phyloP scores from a whole-genome alignment of 2,888 invertebrate species.

The Danaus chrysippus region DNA sequence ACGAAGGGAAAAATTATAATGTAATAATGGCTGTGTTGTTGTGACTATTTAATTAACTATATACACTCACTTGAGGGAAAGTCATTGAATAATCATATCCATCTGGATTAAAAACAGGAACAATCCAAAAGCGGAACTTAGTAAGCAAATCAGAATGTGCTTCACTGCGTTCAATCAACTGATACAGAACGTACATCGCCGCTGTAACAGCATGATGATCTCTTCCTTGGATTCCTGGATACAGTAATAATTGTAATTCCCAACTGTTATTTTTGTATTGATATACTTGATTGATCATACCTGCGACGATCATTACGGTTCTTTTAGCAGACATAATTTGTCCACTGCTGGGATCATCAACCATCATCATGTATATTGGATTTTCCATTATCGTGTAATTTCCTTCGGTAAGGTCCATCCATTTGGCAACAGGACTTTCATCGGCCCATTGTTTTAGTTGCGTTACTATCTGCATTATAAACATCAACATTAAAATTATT shows the following conservation, averaged over 20 bases:
- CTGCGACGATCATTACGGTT: slow-evolving; percentile 68
- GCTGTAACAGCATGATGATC: slow-evolving; percentile 69
- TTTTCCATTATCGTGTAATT: slow-evolving; percentile 70
- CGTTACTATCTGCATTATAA: slow-evolving; percentile 48
- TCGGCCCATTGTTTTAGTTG: slow-evolving; percentile 66
- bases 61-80: slow-evolving; percentile 58
- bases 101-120: slow-evolving; percentile 72
- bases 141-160: slow-evolving; percentile 55
- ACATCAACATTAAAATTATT: slow-evolving; percentile 4
- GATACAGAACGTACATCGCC: slow-evolving; percentile 65
- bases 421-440: slow-evolving; percentile 61
- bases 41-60: background rate
- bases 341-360: slow-evolving; percentile 69
- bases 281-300: slow-evolving; percentile 45
- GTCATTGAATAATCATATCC: slow-evolving; percentile 72
- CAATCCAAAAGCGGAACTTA: slow-evolving; percentile 67
- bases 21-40: background rate
- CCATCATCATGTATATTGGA: slow-evolving; percentile 67
- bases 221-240: slow-evolving; percentile 65
- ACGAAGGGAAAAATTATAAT: background rate
- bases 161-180: slow-evolving; percentile 62
- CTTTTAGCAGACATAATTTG: slow-evolving; percentile 65
- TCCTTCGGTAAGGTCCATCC: slow-evolving; percentile 61
- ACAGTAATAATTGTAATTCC: background rate
- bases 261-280: too few species aligned